Base-by-base conservation (phyloP, 2,888 invertebrate genomes). In the Muschampia plurimacula region DNA sequence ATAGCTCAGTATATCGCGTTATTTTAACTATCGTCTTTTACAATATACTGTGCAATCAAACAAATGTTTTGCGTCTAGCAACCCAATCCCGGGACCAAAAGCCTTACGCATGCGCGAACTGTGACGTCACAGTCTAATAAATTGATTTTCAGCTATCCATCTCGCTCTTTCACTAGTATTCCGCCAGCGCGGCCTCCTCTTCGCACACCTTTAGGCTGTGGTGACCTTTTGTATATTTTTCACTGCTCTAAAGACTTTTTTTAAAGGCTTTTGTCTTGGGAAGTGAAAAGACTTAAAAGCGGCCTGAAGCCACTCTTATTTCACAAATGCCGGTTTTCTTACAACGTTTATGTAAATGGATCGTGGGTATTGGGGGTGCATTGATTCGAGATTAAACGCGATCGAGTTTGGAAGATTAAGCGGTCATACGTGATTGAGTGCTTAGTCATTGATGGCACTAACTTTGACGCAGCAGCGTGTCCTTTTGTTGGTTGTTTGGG, bases 91-190 rank as follows among this genome's bases (percentile, higher is more conserved):
- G 92, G 93, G 94, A 85, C 79, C 79, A 78, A 75, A 67, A 77
- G 78, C 75, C 84, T 67, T 79, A 86, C 95, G 95, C 94, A 80
- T 88, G 95, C 94, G 94, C 87, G 82, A 69, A 64, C 32, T 81
- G 91, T 94, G 94, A 95, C 95, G 95, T 94, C 94, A 94, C 94
- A 79, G 83, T 85, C 90, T 93, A 93, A 94, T 94, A 94, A 95
- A 95, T 95, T 95, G 95, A 94, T 95, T 95, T 94, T 95, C 91
- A 92, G 84, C 85, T 82, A 77, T 79, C 88, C 81, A 77, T 88
- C 92, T 82, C 86, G 67, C 71, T 92, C 85, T 9, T 22, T 13
- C 85, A 2, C 28, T 2, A 0, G 22, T 9, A 13, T 13, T 75
- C 73, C 73, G 55, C 77, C 69, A 89, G 85, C 75, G 57, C 67